Conservation (phyloP, 2,888 invertebrate species). For the Hyposoter dolosus region DNA sequence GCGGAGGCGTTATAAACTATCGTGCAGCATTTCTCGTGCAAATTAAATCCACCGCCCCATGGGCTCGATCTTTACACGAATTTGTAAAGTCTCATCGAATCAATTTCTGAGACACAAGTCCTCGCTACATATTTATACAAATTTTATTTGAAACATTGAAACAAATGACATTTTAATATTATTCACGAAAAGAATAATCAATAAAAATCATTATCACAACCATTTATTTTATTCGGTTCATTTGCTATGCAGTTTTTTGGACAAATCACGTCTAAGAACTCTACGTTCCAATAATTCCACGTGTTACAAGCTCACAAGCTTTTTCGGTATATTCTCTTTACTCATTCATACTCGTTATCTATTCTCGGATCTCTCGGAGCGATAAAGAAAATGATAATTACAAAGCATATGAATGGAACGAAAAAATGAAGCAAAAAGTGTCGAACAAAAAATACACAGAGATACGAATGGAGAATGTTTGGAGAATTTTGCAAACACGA, state of each 20-base stretch:
- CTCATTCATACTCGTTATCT: slow-evolving; percentile 43
- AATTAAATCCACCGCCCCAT: neutral
- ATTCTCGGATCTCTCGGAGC: slow-evolving; percentile 20
- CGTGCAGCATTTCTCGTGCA: neutral
- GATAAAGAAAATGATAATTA: neutral
- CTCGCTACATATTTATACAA: neutral
- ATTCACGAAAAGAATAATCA: neutral
- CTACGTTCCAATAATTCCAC: slow-evolving; percentile 54
- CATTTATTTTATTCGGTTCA: neutral
- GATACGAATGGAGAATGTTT: neutral
- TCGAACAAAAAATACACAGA: neutral
- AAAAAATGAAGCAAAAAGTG: neutral
- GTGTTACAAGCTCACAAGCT: slow-evolving; percentile 57
- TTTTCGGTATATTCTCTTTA: slow-evolving; percentile 40
- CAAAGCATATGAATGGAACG: slow-evolving; percentile 2
- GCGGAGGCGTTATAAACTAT: too few species aligned
- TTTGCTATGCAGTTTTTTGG: neutral
- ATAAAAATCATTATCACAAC: neutral
- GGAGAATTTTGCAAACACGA: neutral
- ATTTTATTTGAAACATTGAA: neutral
- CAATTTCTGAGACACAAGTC: neutral
- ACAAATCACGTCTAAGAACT: slow-evolving; percentile 14
- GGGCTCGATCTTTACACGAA: neutral
- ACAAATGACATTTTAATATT: neutral
- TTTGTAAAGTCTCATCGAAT: neutral